Percentiles rank a stretch among this genome's conserved stretches.
Evolutionary conservation across 2,113 vertebrate species (phyloP).

Genomic region (Synchiropus splendidus): DNA sequence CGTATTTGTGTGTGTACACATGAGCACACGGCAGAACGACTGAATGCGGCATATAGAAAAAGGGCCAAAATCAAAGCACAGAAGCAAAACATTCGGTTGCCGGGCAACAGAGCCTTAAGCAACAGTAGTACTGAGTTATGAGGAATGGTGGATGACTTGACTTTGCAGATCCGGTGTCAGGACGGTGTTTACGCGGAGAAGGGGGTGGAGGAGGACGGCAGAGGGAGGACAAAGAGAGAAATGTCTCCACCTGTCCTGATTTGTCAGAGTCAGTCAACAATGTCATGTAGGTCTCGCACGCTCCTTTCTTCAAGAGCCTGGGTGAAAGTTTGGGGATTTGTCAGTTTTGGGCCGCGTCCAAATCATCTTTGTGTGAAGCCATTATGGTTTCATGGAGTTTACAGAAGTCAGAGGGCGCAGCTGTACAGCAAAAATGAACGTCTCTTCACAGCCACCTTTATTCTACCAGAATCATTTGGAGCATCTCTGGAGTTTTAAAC

Average conservation of each 20-base stretch:
- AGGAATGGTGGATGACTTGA: constrained; percentile 53
- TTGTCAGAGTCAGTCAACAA: constrained; percentile 52
- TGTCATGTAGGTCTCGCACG: constrained; percentile 20
- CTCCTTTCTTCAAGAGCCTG: constrained; percentile 11
- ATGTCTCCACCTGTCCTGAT: constrained; percentile 66
- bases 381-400: constrained; percentile 12
- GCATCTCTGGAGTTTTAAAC: too few relatives aligned
- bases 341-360: constrained; percentile 31
- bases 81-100: constrained; percentile 69
- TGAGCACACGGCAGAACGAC: background rate
- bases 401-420: too few relatives aligned
- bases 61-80: constrained; percentile 43
- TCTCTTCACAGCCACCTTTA: too few relatives aligned
- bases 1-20: too few relatives aligned
- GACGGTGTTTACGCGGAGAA: constrained; percentile 7
- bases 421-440: too few relatives aligned
- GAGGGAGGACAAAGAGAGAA: constrained; percentile 24
- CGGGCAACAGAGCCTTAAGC: constrained; percentile 48
- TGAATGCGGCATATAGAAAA: constrained; percentile 5
- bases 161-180: constrained; percentile 62
- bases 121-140: constrained; percentile 44
- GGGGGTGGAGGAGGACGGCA: constrained; percentile 4
- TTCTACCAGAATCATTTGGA: too few relatives aligned
- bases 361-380: constrained; percentile 19
- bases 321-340: constrained; percentile 13